Evolutionary conservation across 2,797 vertebrate species (phyloP).

Genomic region (Chromobotia macracanthus): DNA sequence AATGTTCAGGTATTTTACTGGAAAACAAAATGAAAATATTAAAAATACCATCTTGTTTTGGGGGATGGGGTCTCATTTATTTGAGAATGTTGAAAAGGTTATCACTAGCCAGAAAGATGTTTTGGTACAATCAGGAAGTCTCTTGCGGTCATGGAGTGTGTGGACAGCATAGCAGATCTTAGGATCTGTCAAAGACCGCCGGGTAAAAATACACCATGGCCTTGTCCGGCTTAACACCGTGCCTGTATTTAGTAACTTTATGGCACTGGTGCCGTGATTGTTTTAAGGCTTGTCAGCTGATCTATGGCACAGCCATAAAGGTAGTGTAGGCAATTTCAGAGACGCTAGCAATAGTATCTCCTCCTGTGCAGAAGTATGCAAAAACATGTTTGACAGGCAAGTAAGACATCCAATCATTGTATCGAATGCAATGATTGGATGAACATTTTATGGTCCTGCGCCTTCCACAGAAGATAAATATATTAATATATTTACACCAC

Average conservation of each 20-base stretch:
- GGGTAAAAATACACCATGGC: slow-evolving; percentile 41
- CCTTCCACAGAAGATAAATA: too few species aligned
- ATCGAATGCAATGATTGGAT: too few species aligned
- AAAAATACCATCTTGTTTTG: neutral
- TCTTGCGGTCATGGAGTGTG: slow-evolving; percentile 6
- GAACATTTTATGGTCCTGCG: too few species aligned
- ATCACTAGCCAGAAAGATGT: slow-evolving; percentile 22
- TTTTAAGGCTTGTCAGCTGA: slow-evolving; percentile 35
- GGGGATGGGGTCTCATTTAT: neutral
- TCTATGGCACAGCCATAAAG: slow-evolving; percentile 4
- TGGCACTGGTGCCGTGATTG: slow-evolving; percentile 1
- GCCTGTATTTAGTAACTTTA: slow-evolving; percentile 31
- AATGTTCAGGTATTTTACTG: neutral
- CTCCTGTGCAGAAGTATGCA: too few species aligned
- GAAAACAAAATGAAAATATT: neutral
- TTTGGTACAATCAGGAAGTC: slow-evolving; percentile 7
- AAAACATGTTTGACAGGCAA: too few species aligned
- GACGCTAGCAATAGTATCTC: too few species aligned
- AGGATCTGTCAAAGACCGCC: slow-evolving; percentile 35
- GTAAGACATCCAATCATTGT: too few species aligned
- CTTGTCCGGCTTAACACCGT: neutral
- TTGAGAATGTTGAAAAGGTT: slow-evolving; percentile 14
- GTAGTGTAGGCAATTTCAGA: too few species aligned
- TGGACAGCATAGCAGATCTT: neutral
- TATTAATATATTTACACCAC: too few species aligned